Evolutionary conservation across 2,888 invertebrate species (phyloP).

Genomic region (Eupithecia exiguata): DNA sequence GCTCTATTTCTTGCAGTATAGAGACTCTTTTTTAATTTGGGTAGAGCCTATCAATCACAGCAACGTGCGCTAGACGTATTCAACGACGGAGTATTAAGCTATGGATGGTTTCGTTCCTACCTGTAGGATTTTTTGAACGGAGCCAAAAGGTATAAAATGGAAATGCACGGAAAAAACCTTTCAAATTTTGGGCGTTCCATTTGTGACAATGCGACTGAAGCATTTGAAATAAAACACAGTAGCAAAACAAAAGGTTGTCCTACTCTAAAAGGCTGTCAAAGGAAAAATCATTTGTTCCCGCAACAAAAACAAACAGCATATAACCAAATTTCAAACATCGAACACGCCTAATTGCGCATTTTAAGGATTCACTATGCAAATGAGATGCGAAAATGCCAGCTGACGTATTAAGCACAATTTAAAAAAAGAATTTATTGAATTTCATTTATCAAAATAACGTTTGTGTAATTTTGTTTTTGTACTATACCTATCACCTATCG

Average conservation of each 20-base stretch:
- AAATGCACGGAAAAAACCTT: conserved; percentile 8
- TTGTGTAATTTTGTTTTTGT: neutral
- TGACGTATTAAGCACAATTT: conserved; percentile 50
- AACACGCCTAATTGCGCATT: conserved; percentile 32
- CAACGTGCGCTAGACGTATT: conserved; percentile 30
- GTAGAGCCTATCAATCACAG: conserved; percentile 39
- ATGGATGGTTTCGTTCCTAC: conserved; percentile 24
- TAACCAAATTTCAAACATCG: conserved; percentile 30
- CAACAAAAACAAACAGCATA: conserved; percentile 14
- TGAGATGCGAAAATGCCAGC: conserved; percentile 35
- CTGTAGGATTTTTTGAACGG: conserved; percentile 17
- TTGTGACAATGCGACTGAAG: neutral
- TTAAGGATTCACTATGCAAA: conserved; percentile 37
- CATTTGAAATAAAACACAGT: neutral
- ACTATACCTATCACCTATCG: too few relatives aligned
- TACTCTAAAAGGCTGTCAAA: neutral
- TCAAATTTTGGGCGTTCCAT: neutral
- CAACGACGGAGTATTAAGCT: conserved; percentile 36
- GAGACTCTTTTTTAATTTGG: conserved; percentile 24
- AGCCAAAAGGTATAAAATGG: conserved; percentile 5
- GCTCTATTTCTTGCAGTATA: conserved; percentile 9
- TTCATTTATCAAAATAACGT: conserved; percentile 41
- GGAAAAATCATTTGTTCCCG: conserved; percentile 1
- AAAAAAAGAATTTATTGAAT: conserved; percentile 52
- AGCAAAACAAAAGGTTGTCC: neutral